Base-by-base conservation (phyloP, 2,797 vertebrate genomes). In the Bovichtus diacanthus region DNA sequence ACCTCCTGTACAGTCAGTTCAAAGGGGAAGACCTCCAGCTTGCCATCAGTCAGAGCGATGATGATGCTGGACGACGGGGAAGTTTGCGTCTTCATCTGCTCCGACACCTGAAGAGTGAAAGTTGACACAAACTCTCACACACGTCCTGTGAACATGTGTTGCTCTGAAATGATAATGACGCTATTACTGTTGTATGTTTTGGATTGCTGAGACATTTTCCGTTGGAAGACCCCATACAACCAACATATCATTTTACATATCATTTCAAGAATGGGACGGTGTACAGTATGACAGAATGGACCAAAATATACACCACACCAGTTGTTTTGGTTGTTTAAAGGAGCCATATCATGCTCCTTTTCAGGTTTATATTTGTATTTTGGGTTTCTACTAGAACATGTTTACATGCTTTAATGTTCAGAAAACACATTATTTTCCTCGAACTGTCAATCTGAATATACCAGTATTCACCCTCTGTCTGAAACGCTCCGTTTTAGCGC, bases 41-140 rank as follows among this genome's bases (percentile, higher is more conserved):
- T 97, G 29, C 98, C 98, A 89, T 99, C 98, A 9, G 98, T 99
- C 92, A 99, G 87, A 60, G 96, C 95, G 73, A 99, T 97, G 77
- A 99, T 95, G 79, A 99, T 96, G 84, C 94, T 98, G 25, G 97
- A 96, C 18, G 96, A 96, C 43, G 92, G 95, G 0, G 87, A 89
- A 3, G 85, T 92, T 80, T 96, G 96, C 2, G 87, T 74, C 1
- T 86, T 93, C 94, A 99, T 98, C 91, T 99, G 97, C n/a, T 93
- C 49, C 1, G 94, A 96, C 43, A 96, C 95, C 95, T 96, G 70
- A 75, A 0, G 44, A 38, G 53, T 1, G 3, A 47, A 53, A 21
- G 6, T 36, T 19, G 31, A 34, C 2, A 13, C 6, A 34, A 1
- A 44, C 27, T 25, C 49, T 19, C 13, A 53, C 18, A 39, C 19